Evolutionary conservation across 2,888 invertebrate genomes (phyloP).

Genomic region (Drosophila sordidapex): DNA sequence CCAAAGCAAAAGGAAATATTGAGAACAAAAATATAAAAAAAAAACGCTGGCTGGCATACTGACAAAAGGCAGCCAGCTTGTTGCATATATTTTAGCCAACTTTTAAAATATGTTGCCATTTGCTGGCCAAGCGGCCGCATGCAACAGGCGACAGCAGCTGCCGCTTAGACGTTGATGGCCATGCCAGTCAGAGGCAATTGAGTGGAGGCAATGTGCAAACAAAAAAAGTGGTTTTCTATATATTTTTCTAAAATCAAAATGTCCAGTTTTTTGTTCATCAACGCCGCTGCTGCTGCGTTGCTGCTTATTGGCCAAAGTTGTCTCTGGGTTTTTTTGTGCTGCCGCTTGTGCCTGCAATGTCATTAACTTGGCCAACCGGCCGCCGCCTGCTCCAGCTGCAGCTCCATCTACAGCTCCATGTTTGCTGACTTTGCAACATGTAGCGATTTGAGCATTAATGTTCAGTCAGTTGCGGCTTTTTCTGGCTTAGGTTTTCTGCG

Average conservation of each 20-base stretch:
- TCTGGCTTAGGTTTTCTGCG: constrained; percentile 21
- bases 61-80: constrained; percentile 45
- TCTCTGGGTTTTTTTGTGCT: constrained; percentile 59
- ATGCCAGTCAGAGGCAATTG: constrained; percentile 51
- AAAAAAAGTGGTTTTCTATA: constrained; percentile 81
- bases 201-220: constrained; percentile 21
- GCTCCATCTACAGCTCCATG: constrained; percentile 52
- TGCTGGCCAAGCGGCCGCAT: constrained; percentile 30
- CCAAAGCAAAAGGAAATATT: constrained; percentile 10
- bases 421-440: constrained; percentile 80
- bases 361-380: constrained; percentile 73
- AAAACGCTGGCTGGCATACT: constrained; percentile 13
- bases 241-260: constrained; percentile 82
- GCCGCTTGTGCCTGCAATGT: constrained; percentile 67
- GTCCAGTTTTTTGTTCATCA: constrained; percentile 81
- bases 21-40: constrained; percentile 24
- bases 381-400: constrained; percentile 29
- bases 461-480: constrained; percentile 62
- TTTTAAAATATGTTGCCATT: constrained; percentile 72
- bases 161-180: constrained; percentile 64
- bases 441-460: constrained; percentile 82
- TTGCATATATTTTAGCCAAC: constrained; percentile 76
- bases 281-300: constrained; percentile 62
- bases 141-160: constrained; percentile 60
- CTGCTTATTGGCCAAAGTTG: constrained; percentile 78